Percentiles rank a stretch among this genome's conserved stretches.
phyloP scores from a whole-genome alignment of 2,888 invertebrate genomes.

The Athetis lepigone region DNA sequence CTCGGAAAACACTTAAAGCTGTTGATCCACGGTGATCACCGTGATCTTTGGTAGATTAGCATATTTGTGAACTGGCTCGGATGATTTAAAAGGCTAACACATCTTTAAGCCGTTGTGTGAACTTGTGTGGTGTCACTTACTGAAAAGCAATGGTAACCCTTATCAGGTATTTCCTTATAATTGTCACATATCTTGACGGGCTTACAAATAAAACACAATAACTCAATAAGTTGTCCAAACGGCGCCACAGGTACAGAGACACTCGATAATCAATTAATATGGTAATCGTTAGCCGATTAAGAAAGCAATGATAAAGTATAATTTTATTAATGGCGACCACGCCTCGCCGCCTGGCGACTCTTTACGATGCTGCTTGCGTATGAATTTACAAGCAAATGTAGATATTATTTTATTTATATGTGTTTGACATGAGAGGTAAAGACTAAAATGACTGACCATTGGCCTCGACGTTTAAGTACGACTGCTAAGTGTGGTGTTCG shows the following conservation, averaged over 20 bases:
- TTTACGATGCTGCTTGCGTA: slow-evolving; percentile 31
- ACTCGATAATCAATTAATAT: slow-evolving; percentile 55
- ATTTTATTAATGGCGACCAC: slow-evolving; percentile 53
- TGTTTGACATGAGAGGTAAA: neutral
- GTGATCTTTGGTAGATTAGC: too few species aligned
- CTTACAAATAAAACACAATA: slow-evolving; percentile 27
- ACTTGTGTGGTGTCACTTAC: too few species aligned
- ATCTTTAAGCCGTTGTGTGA: too few species aligned
- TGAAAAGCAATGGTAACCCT: too few species aligned
- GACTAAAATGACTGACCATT: neutral
- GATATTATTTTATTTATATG: slow-evolving; percentile 19
- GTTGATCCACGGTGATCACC: too few species aligned
- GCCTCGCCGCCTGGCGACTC: slow-evolving; percentile 31
- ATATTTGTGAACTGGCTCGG: too few species aligned
- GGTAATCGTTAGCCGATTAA: slow-evolving; percentile 44
- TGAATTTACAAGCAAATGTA: slow-evolving; percentile 36
- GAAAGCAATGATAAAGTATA: slow-evolving; percentile 49
- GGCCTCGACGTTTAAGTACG: too few species aligned
- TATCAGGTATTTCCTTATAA: neutral
- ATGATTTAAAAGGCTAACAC: too few species aligned
- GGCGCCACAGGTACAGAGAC: slow-evolving; percentile 39
- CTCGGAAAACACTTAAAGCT: too few species aligned
- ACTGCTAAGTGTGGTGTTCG: too few species aligned
- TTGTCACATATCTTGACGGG: slow-evolving; percentile 10
- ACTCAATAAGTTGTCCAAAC: slow-evolving; percentile 28